Evolutionary conservation across 1,140 invertebrate species (phyloP), one percentile per base, ranked within the genome.

Genomic region (Drosophila kepulauana): DNA sequence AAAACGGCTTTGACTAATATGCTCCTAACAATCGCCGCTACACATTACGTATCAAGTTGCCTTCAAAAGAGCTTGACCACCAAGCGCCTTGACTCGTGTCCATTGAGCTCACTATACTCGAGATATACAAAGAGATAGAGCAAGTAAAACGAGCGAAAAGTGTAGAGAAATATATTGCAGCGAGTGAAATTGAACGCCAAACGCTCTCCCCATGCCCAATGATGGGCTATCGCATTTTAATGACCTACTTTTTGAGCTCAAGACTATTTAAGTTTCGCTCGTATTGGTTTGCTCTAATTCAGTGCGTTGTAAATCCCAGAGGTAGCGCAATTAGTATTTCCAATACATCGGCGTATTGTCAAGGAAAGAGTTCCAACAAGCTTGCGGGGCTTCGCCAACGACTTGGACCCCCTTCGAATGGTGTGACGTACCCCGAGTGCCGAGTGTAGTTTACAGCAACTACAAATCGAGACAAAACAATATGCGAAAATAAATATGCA

Each of bases 271-370:
- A 85, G 70, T 84, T 74, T 56, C 76, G 64, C 75, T 69, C 64
- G 78, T 84, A 84, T 84, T 81, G 82, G 75, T 89, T 89, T 85
- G 85, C 58, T 64, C 86, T 89, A 88, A 88, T 88, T 88, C 81
- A 20, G 64, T 57, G 62, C 63, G n/a, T 58, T 58, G 74, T 48
- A 88, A 88, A 82, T 87, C 84, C 84, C 85, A 75, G 78, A 64
- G 68, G 59, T 74, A 74, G 57, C 78, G 74, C 81, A 89, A 88
- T 88, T 89, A 81, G 85, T 81, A 69, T 71, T 66, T 57, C 81
- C 76, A 79, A 38, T 58, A n/a, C 30, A 41, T 25, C 35, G 46
- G 46, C 46, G 41, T 78, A 84, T 84, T 84, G 84, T 81, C 84
- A 88, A 84, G 85, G 78, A 88, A 80, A 80, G 84, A 78, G 84